Base-by-base conservation (phyloP, 2,797 vertebrate genomes). In the Tamandua tetradactyla region DNA sequence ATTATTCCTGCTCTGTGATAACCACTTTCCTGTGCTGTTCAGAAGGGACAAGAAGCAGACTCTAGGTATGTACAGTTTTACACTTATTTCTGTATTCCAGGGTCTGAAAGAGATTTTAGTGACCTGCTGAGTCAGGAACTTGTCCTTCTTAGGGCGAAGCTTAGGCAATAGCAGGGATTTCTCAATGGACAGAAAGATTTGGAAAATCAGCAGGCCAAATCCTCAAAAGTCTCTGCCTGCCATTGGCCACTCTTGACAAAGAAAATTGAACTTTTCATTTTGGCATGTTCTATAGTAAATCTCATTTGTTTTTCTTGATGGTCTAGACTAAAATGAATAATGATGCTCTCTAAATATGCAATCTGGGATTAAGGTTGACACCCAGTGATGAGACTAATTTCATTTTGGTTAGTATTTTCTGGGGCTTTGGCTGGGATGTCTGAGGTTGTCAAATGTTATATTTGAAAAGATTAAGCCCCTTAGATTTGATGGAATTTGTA, bases 221-320 rank as follows among this genome's bases (percentile, higher is more conserved):
- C 22, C 30, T 84, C 32, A n/a, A 14, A 37, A 55, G 87, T 85
- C 57, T 35, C 44, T 59, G 25, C 3, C 27, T 92, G n/a, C 11
- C 40, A 1, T 78, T 47, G 30, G 30, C 40, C 13, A 18, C 27
- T 96, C 23, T 71, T 44, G 22, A 76, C 88, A 62, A 87, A 94
- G 30, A 72, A 92, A 90, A 92, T 47, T 79, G 52, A 95, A 94
- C 66, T 91, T 84, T 93, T 66, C 64, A 6, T 86, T 94, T 88
- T 79, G 69, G 52, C 68, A 55, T 84, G 91, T 84, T 91, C 84
- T 91, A 4, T 78, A 93, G 81, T 93, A 93, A 93, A 85, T 87
- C 23, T 82, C 40, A 59, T 95, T 95, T 97, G 44, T 91, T 93
- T 95, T n/a, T 35, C 64, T 83, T 94, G 68, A 87, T 95, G 74